Evolutionary conservation across 2,888 invertebrate genomes (phyloP).

Genomic region (Drosophila quinaria): DNA sequence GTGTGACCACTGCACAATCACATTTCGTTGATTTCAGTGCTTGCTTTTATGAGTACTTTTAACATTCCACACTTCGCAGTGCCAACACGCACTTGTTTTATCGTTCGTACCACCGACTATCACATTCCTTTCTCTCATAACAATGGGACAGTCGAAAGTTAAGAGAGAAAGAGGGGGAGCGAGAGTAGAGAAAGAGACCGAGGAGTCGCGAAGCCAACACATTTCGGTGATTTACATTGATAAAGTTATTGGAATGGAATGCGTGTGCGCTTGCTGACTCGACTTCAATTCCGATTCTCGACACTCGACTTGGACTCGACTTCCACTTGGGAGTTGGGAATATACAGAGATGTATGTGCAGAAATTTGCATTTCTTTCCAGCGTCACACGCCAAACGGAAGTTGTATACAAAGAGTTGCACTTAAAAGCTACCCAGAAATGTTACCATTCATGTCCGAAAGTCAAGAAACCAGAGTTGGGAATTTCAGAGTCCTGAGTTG

Average conservation of each 20-base stretch:
- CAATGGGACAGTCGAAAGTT: slow-evolving; percentile 52
- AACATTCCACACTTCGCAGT: slow-evolving; percentile 46
- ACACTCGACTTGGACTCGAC: slow-evolving; percentile 26
- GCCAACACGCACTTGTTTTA: slow-evolving; percentile 71
- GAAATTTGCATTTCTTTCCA: slow-evolving; percentile 78
- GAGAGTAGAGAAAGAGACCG: slow-evolving; percentile 5
- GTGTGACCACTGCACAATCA: slow-evolving; percentile 36
- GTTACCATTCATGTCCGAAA: slow-evolving; percentile 66
- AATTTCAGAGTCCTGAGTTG: slow-evolving; percentile 3
- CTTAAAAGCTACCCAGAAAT: slow-evolving; percentile 69
- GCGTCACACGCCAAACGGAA: slow-evolving; percentile 77
- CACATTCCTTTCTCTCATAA: slow-evolving; percentile 62
- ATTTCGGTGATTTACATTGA: slow-evolving; percentile 80
- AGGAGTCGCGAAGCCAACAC: slow-evolving; percentile 47
- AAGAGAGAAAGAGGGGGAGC: slow-evolving; percentile 5
- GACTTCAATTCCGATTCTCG: slow-evolving; percentile 54
- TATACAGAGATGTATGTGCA: slow-evolving; percentile 47
- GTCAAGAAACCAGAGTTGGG: slow-evolving; percentile 1
- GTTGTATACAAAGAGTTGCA: slow-evolving; percentile 82
- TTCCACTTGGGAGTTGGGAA: slow-evolving; percentile 12
- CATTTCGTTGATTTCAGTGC: slow-evolving; percentile 51
- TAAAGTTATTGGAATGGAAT: slow-evolving; percentile 80
- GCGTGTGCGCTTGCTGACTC: slow-evolving; percentile 73
- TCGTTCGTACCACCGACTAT: slow-evolving; percentile 47
- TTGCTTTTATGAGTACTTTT: slow-evolving; percentile 59